Evolutionary conservation across 2,797 vertebrate genomes (phyloP), one percentile per base, ranked within the genome.

Genomic region (Basileuterus tristriatus): DNA sequence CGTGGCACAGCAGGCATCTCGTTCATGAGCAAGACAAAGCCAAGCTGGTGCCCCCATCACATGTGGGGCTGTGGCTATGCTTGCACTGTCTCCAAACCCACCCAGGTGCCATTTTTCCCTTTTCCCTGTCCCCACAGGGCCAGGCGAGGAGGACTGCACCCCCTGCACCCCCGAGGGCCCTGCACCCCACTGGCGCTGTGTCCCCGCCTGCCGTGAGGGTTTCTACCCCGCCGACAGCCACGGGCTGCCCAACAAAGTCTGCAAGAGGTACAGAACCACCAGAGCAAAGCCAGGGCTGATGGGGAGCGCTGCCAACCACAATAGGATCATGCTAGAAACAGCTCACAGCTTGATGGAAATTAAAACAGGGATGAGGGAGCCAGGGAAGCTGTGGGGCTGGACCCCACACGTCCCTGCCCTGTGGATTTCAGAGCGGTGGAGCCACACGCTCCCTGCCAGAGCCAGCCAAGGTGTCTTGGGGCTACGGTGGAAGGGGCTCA

Each of bases 151-250:
- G 71, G 98, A 99, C 60, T 99, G 99, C 26, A 97, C 98, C 21
- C 98, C 98, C 74, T 99, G 99, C 89, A 94, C 97, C 17, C 89
- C 93, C 1, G 98, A 97, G 86, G 97, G 94, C 92, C 83, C 98
- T 56, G 97, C 98, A 88, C 97, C 98, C 77, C 98, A 99, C 85
- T 99, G 99, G 99, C 97, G 39, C 69, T 99, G 99, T 13, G 98
- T 99, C 80, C 96, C 97, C 0, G 11, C 96, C 63, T 99, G 99
- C 52, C 87, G 94, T 0, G 98, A 98, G 62, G 98, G 98, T 18
- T 99, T 98, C 97, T 99, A 98, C 92, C 96, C 98, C 0, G 98
- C 98, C 2, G 96, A 98, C 58, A 96, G 97, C 83, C 97, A 97
- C 0, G 98, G 98, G 71, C 95, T 98, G 56, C 97, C 98, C 29